Base-by-base conservation (phyloP, 2,888 invertebrate genomes). In the Lycocerus yunnanus region DNA sequence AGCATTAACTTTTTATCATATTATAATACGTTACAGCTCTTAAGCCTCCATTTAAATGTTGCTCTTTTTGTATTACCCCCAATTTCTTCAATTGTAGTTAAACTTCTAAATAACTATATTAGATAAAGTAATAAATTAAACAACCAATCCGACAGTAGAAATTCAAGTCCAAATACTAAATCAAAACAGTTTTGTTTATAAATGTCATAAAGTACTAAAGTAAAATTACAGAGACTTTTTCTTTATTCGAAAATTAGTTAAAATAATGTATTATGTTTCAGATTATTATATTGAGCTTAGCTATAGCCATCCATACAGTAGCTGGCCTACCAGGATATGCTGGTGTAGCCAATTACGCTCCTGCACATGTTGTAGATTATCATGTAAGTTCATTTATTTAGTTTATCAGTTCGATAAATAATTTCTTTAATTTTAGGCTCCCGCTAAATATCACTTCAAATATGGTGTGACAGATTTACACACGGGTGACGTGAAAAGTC, bases 381-480 rank as follows among this genome's bases (percentile, higher is more conserved):
- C 90, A 91, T 86, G 92, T 92, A 88, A 91, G 91, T 88, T 80
- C 60, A 21, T 11, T 11, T 15, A 15, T 15, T 14, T n/a, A 58
- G 9, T 24, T 24, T 24, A 18, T 59, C 1, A 16, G 15, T 60
- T 15, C 16, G 0, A 15, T 15, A 15, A 60, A 60, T 60, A 2
- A 16, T 58, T 27, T 13, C 15, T 43, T 24, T 24, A 13, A 13
- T 66, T 27, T 16, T 43, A 58, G 43, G 58, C 58, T 14, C 15
- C 60, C 66, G 66, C 61, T 81, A 90, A 90, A 84, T 91, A 91
- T 80, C 87, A 89, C 63, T 91, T 89, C 81, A 90, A 91, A 83
- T 91, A 91, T 80, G 87, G 91, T 58, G 91, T 91, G n/a, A 89
- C 89, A 8, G 91, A 91, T 82, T 90, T 91, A 2, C 89, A 90